Conservation (phyloP, 1,140 invertebrate species). For the Nebria ingens region DNA sequence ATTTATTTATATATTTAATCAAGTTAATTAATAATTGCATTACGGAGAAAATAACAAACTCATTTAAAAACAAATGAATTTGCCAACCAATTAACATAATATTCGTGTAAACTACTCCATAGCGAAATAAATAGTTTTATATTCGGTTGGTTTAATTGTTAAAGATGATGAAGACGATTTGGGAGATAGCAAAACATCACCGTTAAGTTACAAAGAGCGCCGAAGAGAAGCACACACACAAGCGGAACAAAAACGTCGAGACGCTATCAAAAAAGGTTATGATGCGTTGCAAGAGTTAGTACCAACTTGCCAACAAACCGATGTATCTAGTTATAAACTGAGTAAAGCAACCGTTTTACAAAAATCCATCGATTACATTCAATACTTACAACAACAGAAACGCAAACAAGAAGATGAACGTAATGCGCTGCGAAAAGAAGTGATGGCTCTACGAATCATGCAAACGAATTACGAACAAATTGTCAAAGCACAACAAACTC, state of each 20-base stretch:
- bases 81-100: no score
- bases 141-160: no score
- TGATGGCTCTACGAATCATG: constrained; percentile 86
- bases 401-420: constrained; percentile 88
- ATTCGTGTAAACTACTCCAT: no score
- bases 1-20: no score
- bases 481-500: constrained; percentile 89
- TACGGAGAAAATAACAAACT: no score
- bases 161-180: constrained; percentile 86
- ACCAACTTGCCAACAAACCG: constrained; percentile 82
- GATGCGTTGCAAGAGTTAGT: constrained; percentile 85
- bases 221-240: constrained; percentile 91
- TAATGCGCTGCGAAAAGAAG: constrained; percentile 87
- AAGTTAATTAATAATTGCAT: no score
- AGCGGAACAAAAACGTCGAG: constrained; percentile 92
- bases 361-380: constrained; percentile 84
- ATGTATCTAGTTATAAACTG: constrained; percentile 81
- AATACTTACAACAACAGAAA: constrained; percentile 84
- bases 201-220: constrained; percentile 85
- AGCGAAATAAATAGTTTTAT: no score
- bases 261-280: constrained; percentile 95
- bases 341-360: constrained; percentile 94
- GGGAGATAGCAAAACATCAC: constrained; percentile 55
- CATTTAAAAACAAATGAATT: no score
- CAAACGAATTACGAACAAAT: constrained; percentile 92